Conservation (phyloP, 2,888 invertebrate species). For the Yponomeuta evonymella region DNA sequence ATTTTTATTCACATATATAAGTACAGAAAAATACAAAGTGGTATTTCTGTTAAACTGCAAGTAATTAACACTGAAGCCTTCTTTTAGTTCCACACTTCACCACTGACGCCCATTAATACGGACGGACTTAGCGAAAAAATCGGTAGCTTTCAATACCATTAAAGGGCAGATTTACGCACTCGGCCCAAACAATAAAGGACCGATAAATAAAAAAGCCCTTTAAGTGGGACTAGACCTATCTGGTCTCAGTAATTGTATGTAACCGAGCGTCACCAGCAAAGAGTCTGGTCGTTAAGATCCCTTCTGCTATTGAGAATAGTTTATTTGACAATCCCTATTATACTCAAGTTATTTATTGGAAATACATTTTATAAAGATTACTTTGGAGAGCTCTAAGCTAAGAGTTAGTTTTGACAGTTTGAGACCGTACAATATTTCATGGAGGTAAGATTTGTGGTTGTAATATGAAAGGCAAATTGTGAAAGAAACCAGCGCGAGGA, state of each 20-base stretch:
- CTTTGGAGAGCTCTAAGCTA: neutral
- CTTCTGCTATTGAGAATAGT: neutral
- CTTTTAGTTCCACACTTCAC: too few species aligned
- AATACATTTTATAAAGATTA: neutral
- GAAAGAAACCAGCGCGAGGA: too few species aligned
- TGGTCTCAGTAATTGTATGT: neutral
- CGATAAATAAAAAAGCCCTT: constrained; percentile 1
- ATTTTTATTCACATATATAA: too few species aligned
- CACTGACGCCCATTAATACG: neutral
- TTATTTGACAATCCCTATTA: constrained; percentile 1
- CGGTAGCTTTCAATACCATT: neutral
- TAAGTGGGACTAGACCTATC: neutral
- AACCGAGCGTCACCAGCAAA: neutral
- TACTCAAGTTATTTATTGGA: neutral
- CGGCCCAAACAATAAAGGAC: neutral
- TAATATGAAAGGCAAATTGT: too few species aligned
- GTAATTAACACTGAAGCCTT: too few species aligned
- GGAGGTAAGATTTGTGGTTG: too few species aligned
- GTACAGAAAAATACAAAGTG: too few species aligned
- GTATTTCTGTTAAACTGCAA: too few species aligned
- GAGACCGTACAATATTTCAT: too few species aligned
- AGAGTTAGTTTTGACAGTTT: neutral
- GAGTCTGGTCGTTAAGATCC: neutral
- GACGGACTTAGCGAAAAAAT: neutral
- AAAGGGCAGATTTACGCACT: neutral